Base-by-base conservation (phyloP, 2,888 invertebrate genomes). In the Trachelus tabidus region DNA sequence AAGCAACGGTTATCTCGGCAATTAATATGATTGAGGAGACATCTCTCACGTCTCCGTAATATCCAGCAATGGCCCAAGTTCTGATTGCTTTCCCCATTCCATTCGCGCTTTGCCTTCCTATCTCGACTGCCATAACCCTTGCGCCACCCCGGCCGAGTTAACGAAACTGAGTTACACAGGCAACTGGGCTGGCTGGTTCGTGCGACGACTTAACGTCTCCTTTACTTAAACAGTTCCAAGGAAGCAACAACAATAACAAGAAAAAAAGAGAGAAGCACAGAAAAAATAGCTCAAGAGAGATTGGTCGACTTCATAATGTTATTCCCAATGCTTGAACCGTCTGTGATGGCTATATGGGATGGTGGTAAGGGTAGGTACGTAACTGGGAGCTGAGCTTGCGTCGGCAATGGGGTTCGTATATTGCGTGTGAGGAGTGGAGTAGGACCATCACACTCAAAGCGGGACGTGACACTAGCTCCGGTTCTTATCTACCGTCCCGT, bases 11-110 rank as follows among this genome's bases (percentile, higher is more conserved):
- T 91, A 91, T 91, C 91, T 91, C 85, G 87, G 90, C 90, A 90
- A 91, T 91, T 91, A 91, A 90, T 91, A 90, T 91, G 91, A 91
- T 91, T 89, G 90, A 91, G 90, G 90, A 89, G 90, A 90, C 91
- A 90, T 91, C 90, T 91, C 91, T 91, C 91, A 90, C 90, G 90
- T 91, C 90, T 89, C 87, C 85, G 91, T 91, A 90, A 90, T 91
- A 91, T 91, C 90, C 88, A 90, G 90, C 89, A 90, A 91, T 91
- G 90, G 90, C 90, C 90, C 90, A 91, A 91, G 91, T 91, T 91
- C 91, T 91, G 91, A 91, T 91, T 91, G 90, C 91, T 91, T 91
- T 90, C 87, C 89, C 89, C 85, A 84, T 84, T 83, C 85, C 85
- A 85, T 83, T 84, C 83, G 81, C 85, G 83, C 81, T 84, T 85